Conservation (phyloP, 1,140 invertebrate genomes). For the Arion vulgaris region DNA sequence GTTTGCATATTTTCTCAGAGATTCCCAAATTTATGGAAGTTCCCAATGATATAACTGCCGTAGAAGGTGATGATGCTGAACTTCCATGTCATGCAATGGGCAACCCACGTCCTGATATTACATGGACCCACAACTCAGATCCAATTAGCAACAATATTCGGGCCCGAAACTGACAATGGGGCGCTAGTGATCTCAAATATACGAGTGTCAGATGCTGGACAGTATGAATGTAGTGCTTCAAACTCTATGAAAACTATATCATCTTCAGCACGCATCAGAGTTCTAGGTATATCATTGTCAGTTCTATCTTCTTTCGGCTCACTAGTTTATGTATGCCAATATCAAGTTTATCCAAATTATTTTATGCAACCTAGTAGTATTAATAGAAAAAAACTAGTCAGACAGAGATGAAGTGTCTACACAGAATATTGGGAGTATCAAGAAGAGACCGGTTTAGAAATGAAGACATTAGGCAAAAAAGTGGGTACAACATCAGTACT, state of each 20-base stretch:
- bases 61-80: slow-evolving; percentile 74
- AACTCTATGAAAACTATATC: slow-evolving; percentile 80
- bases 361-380: no score
- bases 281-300: slow-evolving; percentile 75
- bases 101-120: slow-evolving; percentile 79
- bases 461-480: no score
- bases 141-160: slow-evolving; percentile 38
- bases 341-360: no score
- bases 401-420: no score
- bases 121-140: slow-evolving; percentile 77
- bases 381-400: no score
- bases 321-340: no score
- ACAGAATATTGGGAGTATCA: no score
- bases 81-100: slow-evolving; percentile 81
- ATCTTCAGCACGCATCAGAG: slow-evolving; percentile 78
- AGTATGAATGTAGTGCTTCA: slow-evolving; percentile 82
- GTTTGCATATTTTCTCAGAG: slow-evolving; percentile 45
- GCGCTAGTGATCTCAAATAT: slow-evolving; percentile 79
- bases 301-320: neutral
- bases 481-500: no score
- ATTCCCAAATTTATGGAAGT: slow-evolving; percentile 51
- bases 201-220: slow-evolving; percentile 78
- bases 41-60: slow-evolving; percentile 67
- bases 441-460: no score
- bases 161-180: slow-evolving; percentile 73